phyloP scores from a whole-genome alignment of 2,888 invertebrate genomes.

The Autographa pulchrina region DNA sequence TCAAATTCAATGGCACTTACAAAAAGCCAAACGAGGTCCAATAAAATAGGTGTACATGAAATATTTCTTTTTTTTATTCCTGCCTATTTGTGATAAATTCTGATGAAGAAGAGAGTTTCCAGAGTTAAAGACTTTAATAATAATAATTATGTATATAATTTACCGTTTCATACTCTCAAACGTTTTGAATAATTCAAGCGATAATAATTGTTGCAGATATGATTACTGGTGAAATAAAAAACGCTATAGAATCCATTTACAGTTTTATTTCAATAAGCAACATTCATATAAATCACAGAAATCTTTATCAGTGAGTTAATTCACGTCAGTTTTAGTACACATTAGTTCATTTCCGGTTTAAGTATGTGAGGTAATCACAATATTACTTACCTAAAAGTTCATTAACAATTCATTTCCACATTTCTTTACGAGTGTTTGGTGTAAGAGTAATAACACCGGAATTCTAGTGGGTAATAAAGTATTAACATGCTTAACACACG shows the following conservation, averaged over 20 bases:
- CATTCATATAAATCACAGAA: background rate
- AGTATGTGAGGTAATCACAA: slow-evolving; percentile 33
- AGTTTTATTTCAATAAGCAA: background rate
- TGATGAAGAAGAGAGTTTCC: too few species aligned
- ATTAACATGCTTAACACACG: slow-evolving; percentile 44
- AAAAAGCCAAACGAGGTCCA: too few species aligned
- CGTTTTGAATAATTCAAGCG: too few species aligned
- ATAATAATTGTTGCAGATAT: too few species aligned
- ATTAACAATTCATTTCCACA: slow-evolving; percentile 48
- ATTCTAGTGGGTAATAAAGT: slow-evolving; percentile 42
- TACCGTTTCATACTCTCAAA: too few species aligned
- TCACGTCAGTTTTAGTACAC: background rate
- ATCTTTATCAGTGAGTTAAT: background rate
- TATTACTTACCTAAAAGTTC: slow-evolving; percentile 28
- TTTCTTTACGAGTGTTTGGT: slow-evolving; percentile 53
- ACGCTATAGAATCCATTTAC: background rate
- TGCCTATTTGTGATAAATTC: too few species aligned
- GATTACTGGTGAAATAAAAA: background rate
- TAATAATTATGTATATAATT: too few species aligned
- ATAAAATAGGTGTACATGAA: too few species aligned
- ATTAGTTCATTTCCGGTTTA: slow-evolving; percentile 15
- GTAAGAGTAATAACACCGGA: slow-evolving; percentile 51
- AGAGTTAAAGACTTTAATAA: too few species aligned
- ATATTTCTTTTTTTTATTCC: too few species aligned
- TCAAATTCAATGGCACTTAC: too few species aligned